Conservation (phyloP, 2,113 vertebrate species). For the Capreolus pygargus region DNA sequence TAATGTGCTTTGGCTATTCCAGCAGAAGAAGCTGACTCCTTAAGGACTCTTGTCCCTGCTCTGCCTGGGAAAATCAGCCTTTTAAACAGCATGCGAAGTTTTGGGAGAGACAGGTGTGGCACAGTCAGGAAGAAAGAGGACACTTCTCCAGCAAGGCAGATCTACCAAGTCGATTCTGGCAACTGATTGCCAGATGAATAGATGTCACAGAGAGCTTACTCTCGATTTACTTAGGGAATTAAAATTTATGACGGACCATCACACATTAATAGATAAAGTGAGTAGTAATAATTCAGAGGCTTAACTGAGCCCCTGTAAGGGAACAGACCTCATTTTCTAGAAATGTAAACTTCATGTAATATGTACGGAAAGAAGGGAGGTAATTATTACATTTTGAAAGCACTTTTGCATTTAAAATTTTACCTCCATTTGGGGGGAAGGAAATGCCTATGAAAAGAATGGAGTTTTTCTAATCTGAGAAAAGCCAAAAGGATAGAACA, state of each 20-base stretch:
- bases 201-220: background rate
- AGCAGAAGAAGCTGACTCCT: background rate
- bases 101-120: background rate
- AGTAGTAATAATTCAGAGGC: conserved; percentile 10
- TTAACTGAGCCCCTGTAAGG: background rate
- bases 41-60: background rate
- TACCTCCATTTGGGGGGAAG: background rate
- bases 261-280: background rate
- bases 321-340: background rate
- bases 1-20: background rate
- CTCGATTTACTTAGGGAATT: background rate
- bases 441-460: background rate
- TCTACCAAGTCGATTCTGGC: background rate
- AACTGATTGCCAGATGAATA: background rate
- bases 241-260: background rate
- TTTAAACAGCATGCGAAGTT: background rate
- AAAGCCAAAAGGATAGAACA: background rate
- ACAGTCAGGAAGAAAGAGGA: conserved; percentile 15
- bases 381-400: background rate
- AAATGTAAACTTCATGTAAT: background rate
- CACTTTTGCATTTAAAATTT: background rate
- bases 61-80: background rate
- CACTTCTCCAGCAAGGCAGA: background rate
- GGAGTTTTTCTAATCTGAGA: background rate
- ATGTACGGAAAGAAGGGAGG: background rate